Evolutionary conservation across 1,140 invertebrate species (phyloP).

Genomic region (Parasteatoda tepidariorum): DNA sequence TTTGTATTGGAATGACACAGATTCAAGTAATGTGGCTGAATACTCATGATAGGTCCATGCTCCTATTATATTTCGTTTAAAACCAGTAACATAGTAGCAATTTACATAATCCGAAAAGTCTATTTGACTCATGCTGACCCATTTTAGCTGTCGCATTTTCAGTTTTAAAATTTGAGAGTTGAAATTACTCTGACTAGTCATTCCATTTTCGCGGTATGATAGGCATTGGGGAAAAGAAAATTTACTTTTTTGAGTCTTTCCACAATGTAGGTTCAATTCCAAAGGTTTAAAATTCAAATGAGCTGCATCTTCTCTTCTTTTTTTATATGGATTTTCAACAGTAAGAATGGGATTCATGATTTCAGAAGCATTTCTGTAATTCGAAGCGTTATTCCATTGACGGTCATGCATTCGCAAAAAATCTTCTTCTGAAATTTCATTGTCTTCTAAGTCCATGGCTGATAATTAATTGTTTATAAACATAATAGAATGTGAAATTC

Average conservation of each 20-base stretch:
- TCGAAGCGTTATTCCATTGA: background rate
- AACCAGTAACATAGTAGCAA: constrained; percentile 33
- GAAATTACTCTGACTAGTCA: constrained; percentile 10
- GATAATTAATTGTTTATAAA: no score
- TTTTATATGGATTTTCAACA: background rate
- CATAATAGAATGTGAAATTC: no score
- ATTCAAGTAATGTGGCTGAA: constrained; percentile 32
- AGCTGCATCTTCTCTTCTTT: background rate
- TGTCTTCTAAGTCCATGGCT: constrained; percentile 19
- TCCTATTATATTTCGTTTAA: constrained; percentile 23
- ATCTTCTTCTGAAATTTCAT: constrained; percentile 4
- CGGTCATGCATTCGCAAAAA: constrained; percentile 12
- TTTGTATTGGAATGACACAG: constrained; percentile 27
- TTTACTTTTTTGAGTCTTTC: background rate
- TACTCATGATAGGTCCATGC: constrained; percentile 48
- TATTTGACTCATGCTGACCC: constrained; percentile 15
- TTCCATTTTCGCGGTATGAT: constrained; percentile 17
- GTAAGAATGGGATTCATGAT: background rate
- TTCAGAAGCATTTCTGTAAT: background rate
- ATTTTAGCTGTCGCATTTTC: constrained; percentile 15
- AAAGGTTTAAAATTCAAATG: background rate
- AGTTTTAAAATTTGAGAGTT: constrained; percentile 1
- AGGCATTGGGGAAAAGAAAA: constrained; percentile 22
- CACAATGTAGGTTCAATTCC: constrained; percentile 16
- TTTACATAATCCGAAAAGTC: constrained; percentile 43